Evolutionary conservation across 2,888 invertebrate species (phyloP), one percentile per base, ranked within the genome.

Genomic region (Poecilus cupreus): DNA sequence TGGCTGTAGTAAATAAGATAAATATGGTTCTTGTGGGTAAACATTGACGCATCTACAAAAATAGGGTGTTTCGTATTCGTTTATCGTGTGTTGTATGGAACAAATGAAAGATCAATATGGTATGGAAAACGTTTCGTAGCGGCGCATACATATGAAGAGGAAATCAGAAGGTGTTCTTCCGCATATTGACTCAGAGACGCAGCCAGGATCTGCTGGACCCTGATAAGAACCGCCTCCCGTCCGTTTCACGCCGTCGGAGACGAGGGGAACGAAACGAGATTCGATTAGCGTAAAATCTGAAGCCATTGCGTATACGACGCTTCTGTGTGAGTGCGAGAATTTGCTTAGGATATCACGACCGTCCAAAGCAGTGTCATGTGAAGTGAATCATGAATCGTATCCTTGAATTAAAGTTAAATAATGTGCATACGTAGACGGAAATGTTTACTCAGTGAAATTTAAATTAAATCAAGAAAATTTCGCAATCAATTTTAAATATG

Each of bases 121-220:
- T 57, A 77, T 64, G 57, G 57, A 57, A 57, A 57, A 49, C 24
- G 64, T 46, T 39, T 39, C 68, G 68, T 60, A 60, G 49, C 79
- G 49, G 49, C 49, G 72, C 80, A 72, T 51, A 80, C 80, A 80
- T 80, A 70, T 70, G 72, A 13, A 79, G 70, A 80, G 80, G 39
- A 72, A 80, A 80, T 80, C 80, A 68, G 51, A 80, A 80, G 80
- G 80, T 80, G 72, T 80, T 80, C 80, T 80, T 80, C 70, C 80
- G 72, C 80, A 80, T 80, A 80, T 80, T 80, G 80, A 80, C 80
- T 80, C 80, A 80, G 80, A 80, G 64, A 80, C 72, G 80, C 24
- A 72, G 11, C 18, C 46, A 68, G 68, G 78, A 39, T 72, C 87
- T 87, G 87, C 86, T 86, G 87, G 87, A 86, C 87, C 85, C 85